These are phyloP conservation scores for Drosophila oshimai DNA, from an alignment of 1,140 invertebrate species.

Conservation along the genomic window DNA sequence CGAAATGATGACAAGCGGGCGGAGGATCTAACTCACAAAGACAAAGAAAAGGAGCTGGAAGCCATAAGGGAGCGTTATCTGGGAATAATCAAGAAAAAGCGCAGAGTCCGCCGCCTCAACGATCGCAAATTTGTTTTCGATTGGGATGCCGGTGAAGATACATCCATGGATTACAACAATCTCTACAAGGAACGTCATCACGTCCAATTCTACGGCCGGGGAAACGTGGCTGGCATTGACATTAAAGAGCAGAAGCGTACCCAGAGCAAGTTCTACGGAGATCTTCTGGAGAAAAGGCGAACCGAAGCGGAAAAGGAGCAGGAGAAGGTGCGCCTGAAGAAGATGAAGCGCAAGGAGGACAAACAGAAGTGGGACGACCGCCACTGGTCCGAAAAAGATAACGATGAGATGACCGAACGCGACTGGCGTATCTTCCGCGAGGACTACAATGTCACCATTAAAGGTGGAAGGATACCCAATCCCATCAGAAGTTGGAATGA, in stretches of 20 bases:
- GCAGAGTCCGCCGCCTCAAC: constrained; percentile 95
- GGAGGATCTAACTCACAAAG: constrained; percentile 88
- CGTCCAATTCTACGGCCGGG: constrained; percentile 98
- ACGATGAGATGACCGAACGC: constrained; percentile 98
- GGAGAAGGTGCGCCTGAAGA: constrained; percentile 96
- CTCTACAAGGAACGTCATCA: constrained; percentile 98
- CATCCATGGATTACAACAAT: constrained; percentile 98
- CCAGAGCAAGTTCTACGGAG: constrained; percentile 99
- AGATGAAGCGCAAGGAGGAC: constrained; percentile 97
- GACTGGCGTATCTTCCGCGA: constrained; percentile 99
- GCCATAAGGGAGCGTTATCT: constrained; percentile 97
- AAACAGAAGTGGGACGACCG: constrained; percentile 99
- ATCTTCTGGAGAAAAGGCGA: constrained; percentile 96
- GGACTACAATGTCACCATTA: constrained; percentile 99
- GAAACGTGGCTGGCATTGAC: constrained; percentile 98
- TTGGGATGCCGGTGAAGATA: constrained; percentile 99
- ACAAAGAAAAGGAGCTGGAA: constrained; percentile 95
- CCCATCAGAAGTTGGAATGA: constrained; percentile 98
- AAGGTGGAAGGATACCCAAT: constrained; percentile 98
- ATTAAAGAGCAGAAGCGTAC: constrained; percentile 98
- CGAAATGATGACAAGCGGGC: constrained; percentile 83
- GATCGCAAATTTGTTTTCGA: constrained; percentile 99
- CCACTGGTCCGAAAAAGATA: constrained; percentile 98
- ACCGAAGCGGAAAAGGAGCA: constrained; percentile 99
- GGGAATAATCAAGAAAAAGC: constrained; percentile 97